Evolutionary conservation across 1,140 invertebrate genomes (phyloP).

Genomic region (Trialeurodes vaporariorum): DNA sequence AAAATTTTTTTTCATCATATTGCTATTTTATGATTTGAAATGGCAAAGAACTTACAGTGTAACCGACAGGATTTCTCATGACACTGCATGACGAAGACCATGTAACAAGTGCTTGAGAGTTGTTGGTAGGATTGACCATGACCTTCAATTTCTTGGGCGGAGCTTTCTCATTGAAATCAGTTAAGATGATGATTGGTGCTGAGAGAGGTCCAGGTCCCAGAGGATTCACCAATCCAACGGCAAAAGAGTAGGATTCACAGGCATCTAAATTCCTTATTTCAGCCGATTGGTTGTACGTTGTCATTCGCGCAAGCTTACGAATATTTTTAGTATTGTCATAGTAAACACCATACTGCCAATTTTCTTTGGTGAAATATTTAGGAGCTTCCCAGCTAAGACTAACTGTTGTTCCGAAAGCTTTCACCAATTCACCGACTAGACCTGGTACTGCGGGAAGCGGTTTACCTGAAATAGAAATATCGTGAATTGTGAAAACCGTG

Average conservation of each 20-base stretch:
- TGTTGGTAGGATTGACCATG: conserved; percentile 18
- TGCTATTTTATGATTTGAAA: conserved; percentile 7
- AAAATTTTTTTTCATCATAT: too few species aligned
- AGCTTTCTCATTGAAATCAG: conserved; percentile 46
- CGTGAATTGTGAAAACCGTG: too few species aligned
- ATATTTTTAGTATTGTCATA: conserved; percentile 38
- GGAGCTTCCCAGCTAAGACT: conserved; percentile 51
- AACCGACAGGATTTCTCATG: conserved; percentile 40
- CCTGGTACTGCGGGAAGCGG: conserved; percentile 39
- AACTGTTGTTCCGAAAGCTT: conserved; percentile 46
- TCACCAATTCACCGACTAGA: conserved; percentile 39
- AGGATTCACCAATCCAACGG: conserved; percentile 51
- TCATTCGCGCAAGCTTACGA: conserved; percentile 8
- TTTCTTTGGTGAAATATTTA: conserved; percentile 37
- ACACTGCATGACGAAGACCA: conserved; percentile 40
- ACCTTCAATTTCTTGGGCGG: conserved; percentile 44
- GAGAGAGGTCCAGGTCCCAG: conserved; percentile 50
- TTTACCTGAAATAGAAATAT: conserved; percentile 25
- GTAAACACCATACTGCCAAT: conserved; percentile 52
- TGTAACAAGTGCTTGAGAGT: conserved; percentile 34
- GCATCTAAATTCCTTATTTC: conserved; percentile 39
- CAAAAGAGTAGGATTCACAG: conserved; percentile 60
- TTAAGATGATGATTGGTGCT: conserved; percentile 41
- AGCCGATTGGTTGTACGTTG: background rate
- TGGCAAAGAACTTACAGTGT: conserved; percentile 39